Base-by-base conservation (phyloP, 2,888 invertebrate species). In the Camptogramma bilineatum region DNA sequence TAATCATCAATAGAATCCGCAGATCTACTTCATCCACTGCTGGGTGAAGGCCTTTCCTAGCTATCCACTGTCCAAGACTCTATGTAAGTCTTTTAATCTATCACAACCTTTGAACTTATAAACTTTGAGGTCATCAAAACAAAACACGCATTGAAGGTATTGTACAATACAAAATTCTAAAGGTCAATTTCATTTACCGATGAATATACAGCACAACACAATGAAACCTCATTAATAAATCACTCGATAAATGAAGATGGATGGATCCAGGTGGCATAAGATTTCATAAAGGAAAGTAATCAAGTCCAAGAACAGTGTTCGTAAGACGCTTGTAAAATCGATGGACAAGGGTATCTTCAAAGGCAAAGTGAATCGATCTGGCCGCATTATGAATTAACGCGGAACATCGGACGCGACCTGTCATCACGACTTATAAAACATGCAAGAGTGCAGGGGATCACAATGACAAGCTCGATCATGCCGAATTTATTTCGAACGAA, bases 331-430 rank as follows among this genome's bases (percentile, higher is more conserved):
- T 19, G 48, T 59, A 61, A 57, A 66, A 66, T 62, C 66, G 59
- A 65, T 62, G 13, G 46, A 44, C 46, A 55, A 57, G 56, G 57
- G 61, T 52, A 44, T 44, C 47, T 55, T 56, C 28, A 18, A 64
- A 68, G 52, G 62, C 53, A 54, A 59, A 48, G 59, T 53, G 64
- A 64, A 73, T 70, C 64, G 65, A 76, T 73, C 58, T 46, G 64
- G 57, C 55, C 64, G 61, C 62, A 72, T 78, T 72, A 78, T 73
- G 68, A 66, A 73, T 73, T 62, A 17, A 66, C 51, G 42, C 21
- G 51, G 44, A 44, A 46, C 52, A 34, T 18, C 55, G 17, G 24
- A 44, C 24, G 46, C 53, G 50, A 64, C 42, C 47, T 53, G 39
- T 50, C 31, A 44, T 42, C 31, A 42, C 62, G 39, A 50, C 52